Percentiles rank a stretch among this genome's conserved stretches.
Evolutionary conservation across 2,797 vertebrate genomes (phyloP).

Genomic region (Balearica regulorum): DNA sequence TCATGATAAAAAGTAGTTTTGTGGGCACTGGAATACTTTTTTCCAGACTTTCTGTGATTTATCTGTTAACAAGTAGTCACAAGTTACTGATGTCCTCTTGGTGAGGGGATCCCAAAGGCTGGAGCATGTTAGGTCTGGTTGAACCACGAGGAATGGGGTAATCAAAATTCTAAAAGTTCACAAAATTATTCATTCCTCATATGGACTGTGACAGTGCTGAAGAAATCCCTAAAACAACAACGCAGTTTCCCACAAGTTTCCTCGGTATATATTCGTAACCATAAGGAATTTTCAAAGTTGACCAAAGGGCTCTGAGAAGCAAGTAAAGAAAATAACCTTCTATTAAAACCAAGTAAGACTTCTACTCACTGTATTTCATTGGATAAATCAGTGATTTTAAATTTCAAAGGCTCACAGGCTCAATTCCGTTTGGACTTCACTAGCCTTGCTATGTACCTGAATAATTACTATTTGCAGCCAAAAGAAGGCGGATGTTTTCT

Average conservation of each 20-base stretch:
- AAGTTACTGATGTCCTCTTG: not conserved
- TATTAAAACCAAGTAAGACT: not conserved
- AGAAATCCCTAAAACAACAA: not conserved
- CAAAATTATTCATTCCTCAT: not conserved
- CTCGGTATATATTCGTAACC: not conserved
- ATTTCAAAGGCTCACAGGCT: not conserved
- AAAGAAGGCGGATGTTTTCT: not conserved
- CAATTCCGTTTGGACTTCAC: not conserved
- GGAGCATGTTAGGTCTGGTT: not conserved
- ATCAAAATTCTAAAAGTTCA: not conserved
- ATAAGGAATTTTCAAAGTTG: not conserved
- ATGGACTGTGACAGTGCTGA: not conserved
- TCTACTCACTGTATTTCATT: not conserved
- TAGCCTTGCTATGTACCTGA: not conserved
- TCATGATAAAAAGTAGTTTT: not conserved
- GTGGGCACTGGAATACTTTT: not conserved
- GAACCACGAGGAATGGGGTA: not conserved
- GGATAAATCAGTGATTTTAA: not conserved
- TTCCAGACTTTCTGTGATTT: not conserved
- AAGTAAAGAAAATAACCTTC: not conserved
- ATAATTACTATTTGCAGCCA: not conserved
- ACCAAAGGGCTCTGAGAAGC: not conserved
- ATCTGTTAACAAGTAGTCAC: not conserved
- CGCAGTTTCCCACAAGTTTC: not conserved
- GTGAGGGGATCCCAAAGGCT: not conserved